These are phyloP conservation scores for Helogale parvula DNA, from an alignment of 2,113 vertebrate species.

Conservation along the genomic window DNA sequence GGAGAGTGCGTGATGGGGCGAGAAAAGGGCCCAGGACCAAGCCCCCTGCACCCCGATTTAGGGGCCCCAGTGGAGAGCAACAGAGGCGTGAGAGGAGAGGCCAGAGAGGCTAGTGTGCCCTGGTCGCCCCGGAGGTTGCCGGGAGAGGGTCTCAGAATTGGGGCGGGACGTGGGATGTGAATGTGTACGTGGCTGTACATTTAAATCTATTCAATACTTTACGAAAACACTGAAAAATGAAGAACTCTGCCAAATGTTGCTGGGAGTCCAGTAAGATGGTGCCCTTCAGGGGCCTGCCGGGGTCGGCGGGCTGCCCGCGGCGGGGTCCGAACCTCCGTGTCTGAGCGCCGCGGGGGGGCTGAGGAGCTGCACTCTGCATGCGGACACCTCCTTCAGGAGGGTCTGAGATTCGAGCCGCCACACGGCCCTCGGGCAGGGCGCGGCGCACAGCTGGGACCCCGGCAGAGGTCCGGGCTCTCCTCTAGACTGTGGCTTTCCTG, in stretches of 20 bases:
- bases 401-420: no score
- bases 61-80: neutral
- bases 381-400: neutral
- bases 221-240: neutral
- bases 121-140: accelerated
- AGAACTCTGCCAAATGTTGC: neutral
- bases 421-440: accelerated
- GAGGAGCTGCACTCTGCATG: neutral
- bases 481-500: neutral
- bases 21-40: neutral
- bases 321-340: neutral
- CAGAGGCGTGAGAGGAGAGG: neutral
- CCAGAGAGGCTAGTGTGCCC: accelerated
- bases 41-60: neutral
- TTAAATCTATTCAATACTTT: no score
- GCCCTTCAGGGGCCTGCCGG: accelerated
- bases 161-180: neutral
- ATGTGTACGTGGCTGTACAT: accelerated
- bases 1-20: neutral
- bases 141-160: neutral
- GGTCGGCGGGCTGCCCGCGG: accelerated
- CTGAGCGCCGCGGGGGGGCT: accelerated
- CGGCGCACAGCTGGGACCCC: accelerated
- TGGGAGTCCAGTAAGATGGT: neutral
- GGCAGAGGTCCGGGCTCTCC: neutral